These are phyloP conservation scores for Craseonycteris thonglongyai DNA, from an alignment of 2,113 vertebrate genomes.

Conservation along the genomic window DNA sequence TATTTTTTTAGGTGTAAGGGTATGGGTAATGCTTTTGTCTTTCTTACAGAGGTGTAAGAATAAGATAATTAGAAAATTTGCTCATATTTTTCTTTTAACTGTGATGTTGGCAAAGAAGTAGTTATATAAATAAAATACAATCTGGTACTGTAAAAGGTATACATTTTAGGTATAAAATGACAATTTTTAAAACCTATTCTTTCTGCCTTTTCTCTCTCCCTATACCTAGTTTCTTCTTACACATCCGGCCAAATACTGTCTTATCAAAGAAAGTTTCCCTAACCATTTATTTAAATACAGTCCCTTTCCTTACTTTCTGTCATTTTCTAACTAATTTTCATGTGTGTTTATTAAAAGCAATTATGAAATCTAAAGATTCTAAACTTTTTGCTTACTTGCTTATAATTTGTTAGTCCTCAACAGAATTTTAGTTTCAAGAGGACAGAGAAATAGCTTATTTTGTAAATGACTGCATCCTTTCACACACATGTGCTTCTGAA, in stretches of 20 bases:
- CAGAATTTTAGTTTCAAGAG: background rate
- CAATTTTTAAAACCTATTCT: too few species aligned
- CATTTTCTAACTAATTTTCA: background rate
- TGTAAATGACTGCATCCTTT: background rate
- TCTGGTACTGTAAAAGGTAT: background rate
- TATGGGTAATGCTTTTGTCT: background rate
- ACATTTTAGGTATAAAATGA: too few species aligned
- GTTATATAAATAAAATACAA: background rate
- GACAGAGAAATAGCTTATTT: background rate
- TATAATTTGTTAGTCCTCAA: background rate
- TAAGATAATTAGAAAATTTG: background rate
- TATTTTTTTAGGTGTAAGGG: background rate
- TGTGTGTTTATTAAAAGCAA: background rate
- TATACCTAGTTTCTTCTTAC: background rate
- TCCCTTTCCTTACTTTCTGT: background rate
- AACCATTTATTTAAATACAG: background rate
- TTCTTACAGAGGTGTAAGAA: background rate
- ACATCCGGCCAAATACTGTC: background rate
- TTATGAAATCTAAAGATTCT: background rate
- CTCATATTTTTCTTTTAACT: background rate
- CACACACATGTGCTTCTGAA: background rate
- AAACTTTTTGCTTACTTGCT: background rate
- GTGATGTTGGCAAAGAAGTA: background rate
- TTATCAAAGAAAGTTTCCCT: background rate
- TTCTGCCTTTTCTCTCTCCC: background rate